Evolutionary conservation across 2,113 vertebrate species (phyloP), one percentile per base, ranked within the genome.

Genomic region (Dolichallabes microphthalmus): DNA sequence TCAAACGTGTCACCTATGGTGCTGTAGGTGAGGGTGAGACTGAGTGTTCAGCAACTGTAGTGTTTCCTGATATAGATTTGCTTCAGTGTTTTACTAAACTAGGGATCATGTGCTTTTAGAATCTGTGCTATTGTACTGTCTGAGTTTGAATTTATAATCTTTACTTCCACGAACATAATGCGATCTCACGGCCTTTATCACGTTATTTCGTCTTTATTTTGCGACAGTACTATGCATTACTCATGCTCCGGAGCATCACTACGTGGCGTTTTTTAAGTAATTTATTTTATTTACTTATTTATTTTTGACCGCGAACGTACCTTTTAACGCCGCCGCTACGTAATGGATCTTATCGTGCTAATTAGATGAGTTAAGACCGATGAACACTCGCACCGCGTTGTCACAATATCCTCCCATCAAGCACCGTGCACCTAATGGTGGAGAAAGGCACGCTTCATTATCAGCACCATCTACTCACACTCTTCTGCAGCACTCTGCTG

Each of bases 281-380:
- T 39, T 39, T 39, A 35, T 35, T 35, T 35, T 35, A n/a, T 35
- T 35, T 35, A 35, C 3, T 39, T 39, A 3, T 39, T 45, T 1
- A 8, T 45, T 45, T 45, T 45, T 82, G 80, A 63, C 71, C 32
- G 5, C 74, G 80, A 76, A 57, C 53, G 78, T 85, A 85, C 86
- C 80, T 89, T 45, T 85, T 64, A 83, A 74, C 45, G 60, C 66
- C 55, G 68, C 35, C 0, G 55, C 75, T 66, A 75, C 80, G 82
- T 57, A 82, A 85, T 71, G 63, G 81, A 87, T 88, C 88, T 88
- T 87, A 86, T 88, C 68, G 55, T 90, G 84, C 85, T 89, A 90
- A 90, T 91, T 88, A 88, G 87, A 91, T 84, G 85, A 85, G 53
- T 57, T 71, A 88, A 89, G 83, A 91, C 85, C 75, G 89, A 88